Percentiles rank a stretch among this genome's conserved stretches.
Conservation (phyloP, 2,113 vertebrate genomes). For the Eonycteris spelaea region DNA sequence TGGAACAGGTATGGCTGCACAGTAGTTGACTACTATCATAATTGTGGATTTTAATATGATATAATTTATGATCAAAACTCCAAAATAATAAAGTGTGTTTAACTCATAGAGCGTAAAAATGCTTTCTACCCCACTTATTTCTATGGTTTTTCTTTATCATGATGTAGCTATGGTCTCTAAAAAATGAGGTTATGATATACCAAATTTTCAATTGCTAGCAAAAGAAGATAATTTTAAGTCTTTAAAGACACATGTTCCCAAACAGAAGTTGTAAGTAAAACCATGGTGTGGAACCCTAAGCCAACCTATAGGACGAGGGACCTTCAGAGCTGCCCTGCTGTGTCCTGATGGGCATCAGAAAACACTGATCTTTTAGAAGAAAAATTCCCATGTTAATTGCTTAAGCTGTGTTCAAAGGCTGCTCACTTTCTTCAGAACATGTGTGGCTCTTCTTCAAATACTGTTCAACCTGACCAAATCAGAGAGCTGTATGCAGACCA, state of each 20-base stretch:
- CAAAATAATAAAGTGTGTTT: neutral
- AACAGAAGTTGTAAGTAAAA: slow-evolving; percentile 41
- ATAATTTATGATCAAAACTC: neutral
- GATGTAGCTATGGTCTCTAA: neutral
- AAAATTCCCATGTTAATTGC: slow-evolving; percentile 24
- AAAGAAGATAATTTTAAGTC: slow-evolving; percentile 18
- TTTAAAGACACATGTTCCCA: slow-evolving; percentile 35
- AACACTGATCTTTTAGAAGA: slow-evolving; percentile 46
- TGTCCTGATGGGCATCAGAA: neutral
- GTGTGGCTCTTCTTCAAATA: slow-evolving; percentile 46
- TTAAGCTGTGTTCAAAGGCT: slow-evolving; percentile 46
- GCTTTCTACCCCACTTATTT: neutral
- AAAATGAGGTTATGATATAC: neutral
- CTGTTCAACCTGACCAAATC: slow-evolving; percentile 32
- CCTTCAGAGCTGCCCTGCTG: neutral
- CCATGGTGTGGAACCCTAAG: slow-evolving; percentile 8
- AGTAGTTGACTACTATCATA: neutral
- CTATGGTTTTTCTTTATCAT: neutral
- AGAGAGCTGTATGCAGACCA: slow-evolving; percentile 56
- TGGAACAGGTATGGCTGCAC: neutral
- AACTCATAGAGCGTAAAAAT: neutral
- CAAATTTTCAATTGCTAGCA: neutral
- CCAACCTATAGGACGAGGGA: neutral
- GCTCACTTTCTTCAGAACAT: slow-evolving; percentile 27
- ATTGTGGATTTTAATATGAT: neutral